Percentiles rank a stretch among this genome's conserved stretches.
Conservation (phyloP, 64 coral and sea anemone genomes). For the Pachyseris speciosa region DNA sequence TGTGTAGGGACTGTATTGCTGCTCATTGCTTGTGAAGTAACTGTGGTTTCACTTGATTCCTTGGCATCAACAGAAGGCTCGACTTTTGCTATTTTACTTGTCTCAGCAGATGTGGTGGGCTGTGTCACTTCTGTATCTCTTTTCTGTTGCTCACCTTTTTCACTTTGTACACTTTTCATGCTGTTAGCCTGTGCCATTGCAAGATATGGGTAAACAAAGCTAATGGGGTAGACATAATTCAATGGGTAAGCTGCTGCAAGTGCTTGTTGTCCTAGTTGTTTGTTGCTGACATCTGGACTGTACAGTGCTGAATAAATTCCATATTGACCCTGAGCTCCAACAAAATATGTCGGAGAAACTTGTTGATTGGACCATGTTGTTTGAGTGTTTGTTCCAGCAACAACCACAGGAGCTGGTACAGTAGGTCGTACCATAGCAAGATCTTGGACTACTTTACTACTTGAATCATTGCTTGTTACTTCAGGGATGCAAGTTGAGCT, state of each 20-base stretch:
- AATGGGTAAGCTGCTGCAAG: slow-evolving; percentile 23
- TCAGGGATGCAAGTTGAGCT: neutral
- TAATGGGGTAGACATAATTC: slow-evolving; percentile 69
- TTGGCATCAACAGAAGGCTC: neutral
- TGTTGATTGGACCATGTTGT: slow-evolving; percentile 45
- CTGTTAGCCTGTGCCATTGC: slow-evolving; percentile 19
- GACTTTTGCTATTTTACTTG: neutral
- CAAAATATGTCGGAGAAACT: slow-evolving; percentile 10
- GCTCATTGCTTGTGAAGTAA: neutral
- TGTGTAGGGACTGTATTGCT: slow-evolving; percentile 13
- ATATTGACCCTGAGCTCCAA: slow-evolving; percentile 35
- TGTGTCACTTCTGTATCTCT: neutral
- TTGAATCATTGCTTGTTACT: neutral
- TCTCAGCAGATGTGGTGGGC: neutral
- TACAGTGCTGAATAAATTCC: slow-evolving; percentile 4
- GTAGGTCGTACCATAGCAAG: neutral
- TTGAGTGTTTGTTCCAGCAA: slow-evolving; percentile 41
- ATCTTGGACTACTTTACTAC: neutral
- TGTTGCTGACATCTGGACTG: slow-evolving; percentile 3
- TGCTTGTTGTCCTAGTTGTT: neutral
- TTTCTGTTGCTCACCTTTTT: neutral
- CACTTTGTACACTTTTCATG: neutral
- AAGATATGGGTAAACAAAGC: slow-evolving; percentile 65
- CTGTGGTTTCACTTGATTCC: neutral
- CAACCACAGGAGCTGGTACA: neutral